A percentile compares a stretch with the other conserved stretches of the same genome.
phyloP scores from a whole-genome alignment of 2,888 invertebrate genomes.

The Quadroppia sp. region DNA sequence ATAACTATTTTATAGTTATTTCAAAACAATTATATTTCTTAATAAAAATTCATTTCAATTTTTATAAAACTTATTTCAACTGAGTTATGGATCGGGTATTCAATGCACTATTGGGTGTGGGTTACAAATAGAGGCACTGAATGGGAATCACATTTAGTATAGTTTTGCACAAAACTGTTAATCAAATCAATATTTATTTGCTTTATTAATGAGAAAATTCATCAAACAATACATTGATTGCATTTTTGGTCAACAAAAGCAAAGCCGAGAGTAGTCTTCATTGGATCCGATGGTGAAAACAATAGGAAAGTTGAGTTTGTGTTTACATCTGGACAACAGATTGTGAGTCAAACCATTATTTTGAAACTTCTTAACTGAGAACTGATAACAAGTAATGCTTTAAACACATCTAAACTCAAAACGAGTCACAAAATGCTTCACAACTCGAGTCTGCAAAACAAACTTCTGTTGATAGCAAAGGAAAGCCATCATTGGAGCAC shows the following conservation, averaged over 20 bases:
- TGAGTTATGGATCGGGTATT: too few species aligned
- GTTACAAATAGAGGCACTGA: slow-evolving; percentile 4
- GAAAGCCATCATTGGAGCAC: neutral
- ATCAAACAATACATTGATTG: neutral
- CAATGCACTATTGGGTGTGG: slow-evolving; percentile 31
- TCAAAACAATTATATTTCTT: too few species aligned
- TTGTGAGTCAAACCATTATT: neutral
- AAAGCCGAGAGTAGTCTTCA: neutral
- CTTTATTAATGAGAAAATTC: neutral
- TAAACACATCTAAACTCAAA: slow-evolving; percentile 18
- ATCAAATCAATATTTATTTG: neutral
- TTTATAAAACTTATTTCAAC: neutral
- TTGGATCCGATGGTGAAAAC: neutral
- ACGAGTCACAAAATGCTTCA: slow-evolving; percentile 5
- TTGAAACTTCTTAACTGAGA: neutral
- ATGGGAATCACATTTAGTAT: slow-evolving; percentile 9
- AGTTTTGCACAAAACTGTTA: neutral
- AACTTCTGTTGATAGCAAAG: neutral
- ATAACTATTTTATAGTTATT: neutral
- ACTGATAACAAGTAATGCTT: neutral
- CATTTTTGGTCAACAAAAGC: neutral
- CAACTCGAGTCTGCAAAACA: neutral
- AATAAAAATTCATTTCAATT: neutral
- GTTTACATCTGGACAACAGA: slow-evolving; percentile 34
- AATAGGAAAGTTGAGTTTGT: neutral